Evolutionary conservation across 2,888 invertebrate species (phyloP).

Genomic region (Xestia ashworthii): DNA sequence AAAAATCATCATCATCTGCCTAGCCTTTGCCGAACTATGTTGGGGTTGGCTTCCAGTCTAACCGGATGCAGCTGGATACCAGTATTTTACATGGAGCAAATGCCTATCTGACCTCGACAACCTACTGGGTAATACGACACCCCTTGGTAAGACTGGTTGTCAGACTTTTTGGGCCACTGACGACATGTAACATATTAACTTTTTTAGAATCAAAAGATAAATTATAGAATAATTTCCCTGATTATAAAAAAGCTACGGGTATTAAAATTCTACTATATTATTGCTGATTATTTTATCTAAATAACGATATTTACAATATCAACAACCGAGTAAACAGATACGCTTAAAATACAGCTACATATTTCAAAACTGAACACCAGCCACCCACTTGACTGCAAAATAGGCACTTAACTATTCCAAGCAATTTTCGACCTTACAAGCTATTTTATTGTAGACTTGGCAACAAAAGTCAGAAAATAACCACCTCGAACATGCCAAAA

Average conservation of each 20-base stretch:
- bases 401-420: conserved; percentile 37
- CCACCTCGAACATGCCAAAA: not conserved
- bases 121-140: too few species aligned
- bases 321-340: conserved; percentile 32
- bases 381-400: conserved; percentile 34
- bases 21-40: too few species aligned
- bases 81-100: too few species aligned
- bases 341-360: conserved; percentile 23
- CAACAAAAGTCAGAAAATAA: conserved; percentile 7
- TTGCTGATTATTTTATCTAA: conserved; percentile 42
- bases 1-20: not conserved
- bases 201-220: not conserved
- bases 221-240: conserved; percentile 58
- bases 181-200: too few species aligned
- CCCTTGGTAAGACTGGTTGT: too few species aligned
- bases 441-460: not conserved
- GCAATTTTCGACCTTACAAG: conserved; percentile 1
- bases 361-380: conserved; percentile 11
- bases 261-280: conserved; percentile 50
- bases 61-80: too few species aligned
- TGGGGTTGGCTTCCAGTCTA: too few species aligned
- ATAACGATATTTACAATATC: conserved; percentile 59
- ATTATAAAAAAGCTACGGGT: conserved; percentile 58
- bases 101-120: too few species aligned
- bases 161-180: too few species aligned